Evolutionary conservation across 2,113 vertebrate genomes (phyloP), one percentile per base, ranked within the genome.

Genomic region (Phalacrocorax pelagicus): DNA sequence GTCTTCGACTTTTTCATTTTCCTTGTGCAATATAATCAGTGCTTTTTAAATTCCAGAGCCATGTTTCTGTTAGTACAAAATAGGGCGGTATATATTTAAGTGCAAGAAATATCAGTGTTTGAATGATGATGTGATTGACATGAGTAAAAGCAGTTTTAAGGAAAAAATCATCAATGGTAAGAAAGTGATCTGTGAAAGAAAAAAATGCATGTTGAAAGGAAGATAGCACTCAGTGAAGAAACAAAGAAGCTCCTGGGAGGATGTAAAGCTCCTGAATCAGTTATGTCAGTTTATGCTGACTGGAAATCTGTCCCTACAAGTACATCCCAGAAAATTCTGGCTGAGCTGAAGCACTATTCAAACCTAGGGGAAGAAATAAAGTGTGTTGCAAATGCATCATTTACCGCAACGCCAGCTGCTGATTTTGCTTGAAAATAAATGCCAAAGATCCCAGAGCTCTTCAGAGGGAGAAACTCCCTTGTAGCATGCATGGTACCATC

Each of bases 141-240:
- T 51, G 63, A 73, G 61, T 38, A 81, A 92, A 95, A 93, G 75
- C 86, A 63, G 26, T 42, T 16, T 74, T 85, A 51, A 95, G 30
- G 3, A 47, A 84, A 96, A 96, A 63, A 46, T 49, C 47, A 58
- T 81, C 81, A 59, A 18, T 79, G 47, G 47, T 58, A 88, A 86
- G 62, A 70, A 91, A 77, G 29, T 83, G 63, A 84, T 94, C 91
- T 88, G 89, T 95, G 88, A 92, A 95, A 87, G 81, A 95, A 95
- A 96, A 95, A 36, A 32, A 5, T 77, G 29, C 81, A 42, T 81
- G 34, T 61, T 46, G 15, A 65, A 85, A 92, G 81, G 42, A 63
- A 49, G 86, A 77, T 92, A 73, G 17, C 7, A 40, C 15, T 75
- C 11, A 20, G 23, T 46, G 61, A 95, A 71, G 88, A 93, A 95